A percentile compares a stretch with the other conserved stretches of the same genome.
Evolutionary conservation across 2,888 invertebrate genomes (phyloP).

Genomic region (Lithosia quadra): DNA sequence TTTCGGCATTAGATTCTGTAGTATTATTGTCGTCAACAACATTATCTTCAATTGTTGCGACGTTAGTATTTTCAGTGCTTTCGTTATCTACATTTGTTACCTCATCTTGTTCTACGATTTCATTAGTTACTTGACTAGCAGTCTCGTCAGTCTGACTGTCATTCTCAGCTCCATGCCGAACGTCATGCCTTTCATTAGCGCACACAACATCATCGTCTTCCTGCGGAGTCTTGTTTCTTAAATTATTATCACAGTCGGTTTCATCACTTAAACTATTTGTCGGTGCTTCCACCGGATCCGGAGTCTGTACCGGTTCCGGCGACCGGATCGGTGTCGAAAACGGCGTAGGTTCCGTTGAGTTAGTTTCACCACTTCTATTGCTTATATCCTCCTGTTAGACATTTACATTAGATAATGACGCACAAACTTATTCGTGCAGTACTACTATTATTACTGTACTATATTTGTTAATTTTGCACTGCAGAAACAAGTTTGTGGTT

Average conservation of each 20-base stretch:
- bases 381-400: slow-evolving; percentile 83
- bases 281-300: slow-evolving; percentile 41
- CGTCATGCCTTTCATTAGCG: slow-evolving; percentile 64
- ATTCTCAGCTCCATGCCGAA: slow-evolving; percentile 62
- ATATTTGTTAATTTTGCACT: slow-evolving; percentile 32
- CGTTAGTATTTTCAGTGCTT: slow-evolving; percentile 27
- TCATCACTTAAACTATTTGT: slow-evolving; percentile 78
- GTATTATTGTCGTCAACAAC: slow-evolving; percentile 9
- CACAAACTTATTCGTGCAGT: slow-evolving; percentile 68
- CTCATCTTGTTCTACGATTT: slow-evolving; percentile 33
- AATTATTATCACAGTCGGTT: slow-evolving; percentile 84
- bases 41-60: slow-evolving; percentile 4
- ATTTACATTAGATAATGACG: slow-evolving; percentile 69
- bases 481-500: slow-evolving; percentile 63
- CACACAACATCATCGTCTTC: slow-evolving; percentile 85
- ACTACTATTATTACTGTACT: slow-evolving; percentile 6
- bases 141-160: slow-evolving; percentile 69
- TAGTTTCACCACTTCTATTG: slow-evolving; percentile 76
- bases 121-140: slow-evolving; percentile 62
- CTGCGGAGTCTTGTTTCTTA: slow-evolving; percentile 69
- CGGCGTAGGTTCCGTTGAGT: slow-evolving; percentile 75
- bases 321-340: slow-evolving; percentile 76
- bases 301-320: slow-evolving; percentile 56
- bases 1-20: slow-evolving; percentile 27
- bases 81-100: slow-evolving; percentile 28